phyloP scores from a whole-genome alignment of 2,113 vertebrate species.

The Machaerirhynchus nigripectus region DNA sequence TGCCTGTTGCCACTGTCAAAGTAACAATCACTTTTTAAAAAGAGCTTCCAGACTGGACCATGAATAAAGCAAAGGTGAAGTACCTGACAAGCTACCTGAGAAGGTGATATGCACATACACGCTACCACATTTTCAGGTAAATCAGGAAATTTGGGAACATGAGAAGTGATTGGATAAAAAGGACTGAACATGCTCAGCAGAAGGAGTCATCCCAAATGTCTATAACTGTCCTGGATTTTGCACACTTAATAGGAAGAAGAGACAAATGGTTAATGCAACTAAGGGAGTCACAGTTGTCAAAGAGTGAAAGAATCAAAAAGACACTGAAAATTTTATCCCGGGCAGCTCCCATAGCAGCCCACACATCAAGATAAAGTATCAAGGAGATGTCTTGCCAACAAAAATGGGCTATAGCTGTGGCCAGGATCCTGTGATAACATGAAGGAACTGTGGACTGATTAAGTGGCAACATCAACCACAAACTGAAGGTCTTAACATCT shows the following conservation, averaged over 20 bases:
- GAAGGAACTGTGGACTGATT: neutral
- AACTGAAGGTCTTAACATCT: neutral
- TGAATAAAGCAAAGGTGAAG: neutral
- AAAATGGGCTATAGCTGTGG: neutral
- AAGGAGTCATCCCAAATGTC: neutral
- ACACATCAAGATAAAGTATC: neutral
- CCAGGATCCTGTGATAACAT: neutral
- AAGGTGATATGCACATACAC: neutral
- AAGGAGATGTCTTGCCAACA: neutral
- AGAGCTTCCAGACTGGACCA: neutral
- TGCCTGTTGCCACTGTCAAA: neutral
- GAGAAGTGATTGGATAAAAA: neutral
- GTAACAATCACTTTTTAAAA: neutral
- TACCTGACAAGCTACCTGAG: neutral
- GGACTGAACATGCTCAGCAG: neutral
- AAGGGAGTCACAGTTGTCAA: neutral
- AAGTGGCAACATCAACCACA: neutral
- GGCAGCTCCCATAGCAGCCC: neutral
- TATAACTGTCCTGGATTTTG: neutral
- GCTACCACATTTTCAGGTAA: neutral
- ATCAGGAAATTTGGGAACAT: neutral
- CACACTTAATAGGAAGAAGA: neutral
- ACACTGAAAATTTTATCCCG: neutral
- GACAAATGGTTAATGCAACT: neutral
- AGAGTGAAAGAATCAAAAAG: neutral